phyloP scores from a whole-genome alignment of 2,888 invertebrate genomes.

The Siphlonurus alternatus region DNA sequence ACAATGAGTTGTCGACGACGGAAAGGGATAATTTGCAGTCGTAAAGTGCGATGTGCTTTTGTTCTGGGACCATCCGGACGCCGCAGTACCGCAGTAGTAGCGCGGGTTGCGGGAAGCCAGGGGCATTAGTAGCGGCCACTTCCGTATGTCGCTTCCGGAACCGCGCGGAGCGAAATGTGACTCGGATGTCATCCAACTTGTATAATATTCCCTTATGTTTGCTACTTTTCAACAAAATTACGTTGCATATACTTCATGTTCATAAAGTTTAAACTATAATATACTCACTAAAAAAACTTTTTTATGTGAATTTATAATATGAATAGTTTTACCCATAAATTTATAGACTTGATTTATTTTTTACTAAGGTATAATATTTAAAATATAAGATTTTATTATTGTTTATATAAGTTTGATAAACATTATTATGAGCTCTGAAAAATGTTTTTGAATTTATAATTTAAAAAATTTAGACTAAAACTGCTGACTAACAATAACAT shows the following conservation, averaged over 20 bases:
- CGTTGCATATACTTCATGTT: neutral
- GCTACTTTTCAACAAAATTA: neutral
- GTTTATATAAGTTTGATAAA: too few relatives aligned
- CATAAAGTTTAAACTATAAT: neutral
- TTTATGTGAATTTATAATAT: too few relatives aligned
- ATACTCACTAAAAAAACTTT: too few relatives aligned
- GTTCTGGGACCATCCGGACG: neutral
- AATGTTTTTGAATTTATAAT: too few relatives aligned
- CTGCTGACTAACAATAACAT: too few relatives aligned
- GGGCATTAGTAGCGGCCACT: neutral
- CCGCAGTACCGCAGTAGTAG: neutral
- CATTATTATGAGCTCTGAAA: too few relatives aligned
- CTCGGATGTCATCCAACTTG: neutral
- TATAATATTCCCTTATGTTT: neutral
- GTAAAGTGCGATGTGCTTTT: neutral
- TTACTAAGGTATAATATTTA: too few relatives aligned
- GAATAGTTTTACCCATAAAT: too few relatives aligned
- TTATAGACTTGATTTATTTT: too few relatives aligned
- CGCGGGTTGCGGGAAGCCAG: too few relatives aligned
- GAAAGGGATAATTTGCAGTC: neutral
- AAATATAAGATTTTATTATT: too few relatives aligned
- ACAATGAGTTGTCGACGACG: neutral
- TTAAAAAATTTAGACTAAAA: too few relatives aligned
- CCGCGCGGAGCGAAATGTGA: neutral
- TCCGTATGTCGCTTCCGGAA: neutral